A percentile compares a stretch with the other conserved stretches of the same genome.
These are phyloP conservation scores for Pectinophora gossypiella DNA, from an alignment of 1,140 invertebrate genomes.

Conservation along the genomic window DNA sequence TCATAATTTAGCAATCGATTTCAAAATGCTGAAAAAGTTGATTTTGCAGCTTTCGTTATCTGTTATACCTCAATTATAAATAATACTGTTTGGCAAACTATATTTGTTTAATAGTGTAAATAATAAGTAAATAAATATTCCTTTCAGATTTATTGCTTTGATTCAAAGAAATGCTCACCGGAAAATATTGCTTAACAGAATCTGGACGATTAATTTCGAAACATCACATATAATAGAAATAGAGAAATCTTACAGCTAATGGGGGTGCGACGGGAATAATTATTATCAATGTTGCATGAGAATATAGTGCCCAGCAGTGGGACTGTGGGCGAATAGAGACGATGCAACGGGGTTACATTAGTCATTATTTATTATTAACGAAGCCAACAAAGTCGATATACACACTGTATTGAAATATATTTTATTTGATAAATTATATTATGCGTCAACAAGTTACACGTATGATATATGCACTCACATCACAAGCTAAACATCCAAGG, in stretches of 20 bases:
- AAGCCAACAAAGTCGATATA: conserved; percentile 50
- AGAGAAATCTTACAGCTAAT: conserved; percentile 57
- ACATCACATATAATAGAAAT: conserved; percentile 40
- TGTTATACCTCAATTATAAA: neutral
- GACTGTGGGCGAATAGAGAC: neutral
- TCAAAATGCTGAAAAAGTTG: neutral
- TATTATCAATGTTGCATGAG: conserved; percentile 16
- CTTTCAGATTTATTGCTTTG: neutral
- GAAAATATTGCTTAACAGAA: conserved; percentile 47
- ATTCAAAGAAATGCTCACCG: conserved; percentile 29
- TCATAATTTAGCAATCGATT: neutral
- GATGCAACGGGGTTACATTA: neutral
- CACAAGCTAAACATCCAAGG: conserved; percentile 42
- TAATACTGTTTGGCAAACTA: neutral
- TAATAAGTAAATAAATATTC: neutral
- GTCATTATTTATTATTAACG: conserved; percentile 12
- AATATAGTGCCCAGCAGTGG: neutral
- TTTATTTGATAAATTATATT: conserved; percentile 52
- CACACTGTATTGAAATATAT: conserved; percentile 41
- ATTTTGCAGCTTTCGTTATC: neutral
- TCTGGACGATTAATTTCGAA: conserved; percentile 36
- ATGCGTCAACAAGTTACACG: conserved; percentile 66
- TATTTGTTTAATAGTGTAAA: too few species aligned
- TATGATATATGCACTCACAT: conserved; percentile 44
- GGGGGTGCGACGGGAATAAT: conserved; percentile 29